Evolutionary conservation across 2,797 vertebrate species (phyloP).

Genomic region (Podargus strigoides): DNA sequence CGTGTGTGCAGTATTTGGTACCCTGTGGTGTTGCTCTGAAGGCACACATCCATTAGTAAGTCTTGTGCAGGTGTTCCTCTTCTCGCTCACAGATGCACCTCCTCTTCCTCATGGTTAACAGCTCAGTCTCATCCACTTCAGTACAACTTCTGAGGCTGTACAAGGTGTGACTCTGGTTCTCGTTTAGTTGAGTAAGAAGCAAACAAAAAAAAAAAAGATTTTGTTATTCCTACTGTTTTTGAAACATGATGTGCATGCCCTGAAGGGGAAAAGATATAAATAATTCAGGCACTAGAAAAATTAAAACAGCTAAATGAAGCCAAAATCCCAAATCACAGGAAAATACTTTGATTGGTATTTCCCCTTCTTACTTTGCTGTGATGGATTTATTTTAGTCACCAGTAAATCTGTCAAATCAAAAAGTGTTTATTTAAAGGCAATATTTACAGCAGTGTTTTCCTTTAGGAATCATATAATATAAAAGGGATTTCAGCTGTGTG

Average conservation of each 20-base stretch:
- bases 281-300: neutral
- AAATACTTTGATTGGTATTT: neutral
- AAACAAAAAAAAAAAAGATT: neutral
- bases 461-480: neutral
- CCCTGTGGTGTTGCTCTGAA: neutral
- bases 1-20: accelerated
- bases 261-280: neutral
- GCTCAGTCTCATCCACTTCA: neutral
- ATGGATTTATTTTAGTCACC: neutral
- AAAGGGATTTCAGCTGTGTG: neutral
- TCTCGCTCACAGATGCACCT: accelerated
- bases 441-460: neutral
- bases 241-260: neutral
- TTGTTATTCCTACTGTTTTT: neutral
- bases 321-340: neutral
- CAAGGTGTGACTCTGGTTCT: neutral
- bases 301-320: neutral
- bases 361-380: neutral
- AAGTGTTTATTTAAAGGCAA: neutral
- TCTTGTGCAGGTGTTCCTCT: too few species aligned
- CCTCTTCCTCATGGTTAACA: neutral
- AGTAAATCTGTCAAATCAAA: neutral
- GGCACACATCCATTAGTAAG: accelerated
- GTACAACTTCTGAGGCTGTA: neutral
- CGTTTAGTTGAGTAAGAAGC: neutral